Base-by-base conservation (phyloP, 2,797 vertebrate genomes). In the Acanthurus leucopareius region DNA sequence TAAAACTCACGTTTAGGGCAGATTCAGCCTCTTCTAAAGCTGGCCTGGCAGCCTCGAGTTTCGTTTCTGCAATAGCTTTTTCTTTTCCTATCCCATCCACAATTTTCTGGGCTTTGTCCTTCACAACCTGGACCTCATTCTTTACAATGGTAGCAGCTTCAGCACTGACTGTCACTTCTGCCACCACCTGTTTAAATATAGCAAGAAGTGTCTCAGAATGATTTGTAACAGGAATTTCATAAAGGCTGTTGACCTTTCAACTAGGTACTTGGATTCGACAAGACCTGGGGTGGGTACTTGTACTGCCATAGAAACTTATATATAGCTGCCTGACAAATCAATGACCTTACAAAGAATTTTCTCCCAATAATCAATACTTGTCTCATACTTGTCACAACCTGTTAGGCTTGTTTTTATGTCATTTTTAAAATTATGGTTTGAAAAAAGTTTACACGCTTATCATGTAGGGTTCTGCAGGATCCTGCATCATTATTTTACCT, bases 81-180 rank as follows among this genome's bases (percentile, higher is more conserved):
- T 97, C 96, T 38, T 72, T 60, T 73, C 92, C 96, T 22, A 97
- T 97, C 86, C 94, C 96, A 57, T 96, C 93, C 69, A 97, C 96
- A 0, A 97, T 96, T 63, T 86, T 96, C 75, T 95, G 95, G 73
- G 96, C 96, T 93, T 90, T 97, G 77, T 97, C 96, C 86, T 97
- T 97, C 28, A 97, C 96, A 11, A 73, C 79, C 69, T 97, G 96
- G 25, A 97, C 96, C 91, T 96, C 95, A 54, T 96, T 95, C 91
- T 97, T 97, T 4, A 97, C 87, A 78, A 94, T 88, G 28, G 95
- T 89, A 71, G 97, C 95, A 7, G 96, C 96, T 73, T 96, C 92
- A 68, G 96, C 96, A 75, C 93, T 96, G 70, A 92, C 77, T 17
- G 94, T 97, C 75, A 97, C 96, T 93, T 97, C 96, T 77, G 95